Base-by-base conservation (phyloP, 2,888 invertebrate genomes). In the Nemoura dubitans region DNA sequence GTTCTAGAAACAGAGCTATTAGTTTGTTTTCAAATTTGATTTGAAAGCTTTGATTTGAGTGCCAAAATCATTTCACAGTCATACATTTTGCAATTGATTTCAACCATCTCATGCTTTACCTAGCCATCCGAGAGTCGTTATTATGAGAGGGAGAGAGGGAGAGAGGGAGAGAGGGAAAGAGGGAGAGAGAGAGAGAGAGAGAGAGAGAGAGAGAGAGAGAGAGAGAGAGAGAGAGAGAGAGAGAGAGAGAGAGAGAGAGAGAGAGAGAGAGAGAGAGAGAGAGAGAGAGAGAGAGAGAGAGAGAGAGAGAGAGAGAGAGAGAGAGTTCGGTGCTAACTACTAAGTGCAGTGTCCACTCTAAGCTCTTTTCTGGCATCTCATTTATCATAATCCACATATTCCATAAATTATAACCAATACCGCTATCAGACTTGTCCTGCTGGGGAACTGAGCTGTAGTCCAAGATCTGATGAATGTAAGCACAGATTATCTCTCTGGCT, bases 351-450 rank as follows among this genome's bases (percentile, higher is more conserved):
- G 78, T 78, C 78, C 78, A 78, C 78, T 78, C 26, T 78, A 78
- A 26, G 28, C 78, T 26, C n/a, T 28, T 2, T 26, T 26, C 7
- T 78, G 26, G 29, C 86, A 59, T 76, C 29, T 84, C 85, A 82
- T 85, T 87, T 87, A 77, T 87, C 87, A 87, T 87, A 87, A 87
- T 87, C 87, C 86, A 36, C 81, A 86, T 25, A 82, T 83, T 28
- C 83, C 86, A 83, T 87, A 87, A 87, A 87, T 87, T 87, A 85
- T 29, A 26, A 27, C 83, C 87, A 87, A 87, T 87, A 85, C 87
- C 87, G 5, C 78, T 78, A 77, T 87, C 87, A 87, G 87, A 87
- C 82, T 82, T 87, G 85, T 85, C 77, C 77, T n/a, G 26, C 78
- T 59, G 14, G 3, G 21, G 59, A 59, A 59, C 59, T 21, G 3